These are phyloP conservation scores for Neosalanx taihuensis DNA, from an alignment of 2,797 vertebrate species.

Conservation along the genomic window DNA sequence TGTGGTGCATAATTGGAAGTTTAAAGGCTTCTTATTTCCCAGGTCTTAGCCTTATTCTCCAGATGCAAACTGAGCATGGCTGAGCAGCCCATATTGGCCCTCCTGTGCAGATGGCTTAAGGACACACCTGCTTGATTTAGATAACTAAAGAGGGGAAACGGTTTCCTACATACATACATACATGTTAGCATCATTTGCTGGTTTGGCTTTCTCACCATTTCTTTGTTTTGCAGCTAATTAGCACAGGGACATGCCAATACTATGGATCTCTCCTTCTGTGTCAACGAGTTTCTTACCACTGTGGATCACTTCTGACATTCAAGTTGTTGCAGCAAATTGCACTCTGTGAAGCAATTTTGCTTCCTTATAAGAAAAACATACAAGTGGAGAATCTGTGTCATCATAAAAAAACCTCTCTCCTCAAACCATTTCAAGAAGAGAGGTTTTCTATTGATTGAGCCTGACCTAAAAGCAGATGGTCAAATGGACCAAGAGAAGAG, in stretches of 20 bases:
- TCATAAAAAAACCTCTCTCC: not conserved
- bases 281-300: not conserved
- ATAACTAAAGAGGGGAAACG: not conserved
- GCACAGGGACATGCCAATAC: no score
- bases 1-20: slow-evolving; percentile 12
- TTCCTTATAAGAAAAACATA: no score
- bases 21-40: slow-evolving; percentile 5
- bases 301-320: not conserved
- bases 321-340: slow-evolving; percentile 1
- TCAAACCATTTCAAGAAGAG: not conserved
- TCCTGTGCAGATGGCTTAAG: no score
- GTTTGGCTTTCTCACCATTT: not conserved
- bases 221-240: no score
- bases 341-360: slow-evolving; percentile 7
- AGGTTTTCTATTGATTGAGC: not conserved
- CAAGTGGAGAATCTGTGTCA: slow-evolving; percentile 16
- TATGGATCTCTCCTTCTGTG: not conserved
- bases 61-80: not conserved
- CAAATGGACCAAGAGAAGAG: slow-evolving; percentile 8
- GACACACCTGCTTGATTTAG: not conserved
- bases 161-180: not conserved
- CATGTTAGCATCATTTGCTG: not conserved
- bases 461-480: slow-evolving; percentile 7
- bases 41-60: not conserved
- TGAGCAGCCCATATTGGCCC: not conserved